phyloP scores from a whole-genome alignment of 2,888 invertebrate species.

The Andrena chrysosceles region DNA sequence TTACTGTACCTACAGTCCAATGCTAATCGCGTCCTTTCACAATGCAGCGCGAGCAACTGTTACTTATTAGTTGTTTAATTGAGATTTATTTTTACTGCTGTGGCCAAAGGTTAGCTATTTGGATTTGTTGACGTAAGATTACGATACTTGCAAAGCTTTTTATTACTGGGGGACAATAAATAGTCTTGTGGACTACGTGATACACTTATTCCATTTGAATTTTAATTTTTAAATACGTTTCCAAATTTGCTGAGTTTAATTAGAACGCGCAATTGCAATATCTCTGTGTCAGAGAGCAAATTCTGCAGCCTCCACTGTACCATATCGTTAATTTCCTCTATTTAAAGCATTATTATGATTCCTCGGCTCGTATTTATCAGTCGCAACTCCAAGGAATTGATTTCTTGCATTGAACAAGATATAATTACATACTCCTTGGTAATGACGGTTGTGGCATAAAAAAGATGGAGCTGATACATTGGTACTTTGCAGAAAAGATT shows the following conservation, averaged over 20 bases:
- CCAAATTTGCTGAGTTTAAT: no score
- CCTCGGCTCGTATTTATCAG: background rate
- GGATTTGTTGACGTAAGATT: no score
- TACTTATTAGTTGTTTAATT: background rate
- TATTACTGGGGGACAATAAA: no score
- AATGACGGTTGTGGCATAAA: background rate
- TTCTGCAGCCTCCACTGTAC: background rate
- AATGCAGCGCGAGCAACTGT: background rate
- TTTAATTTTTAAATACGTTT: no score
- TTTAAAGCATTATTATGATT: background rate
- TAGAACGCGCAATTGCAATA: background rate
- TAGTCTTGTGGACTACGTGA: no score
- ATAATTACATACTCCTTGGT: conserved; percentile 3
- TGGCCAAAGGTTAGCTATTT: no score
- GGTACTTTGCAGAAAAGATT: background rate
- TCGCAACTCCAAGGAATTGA: conserved; percentile 8
- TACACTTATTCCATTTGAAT: no score
- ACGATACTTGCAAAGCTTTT: no score
- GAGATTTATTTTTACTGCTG: no score
- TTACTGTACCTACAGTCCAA: background rate
- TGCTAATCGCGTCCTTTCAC: background rate
- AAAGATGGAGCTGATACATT: background rate
- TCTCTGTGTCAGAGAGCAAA: background rate
- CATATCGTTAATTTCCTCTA: background rate
- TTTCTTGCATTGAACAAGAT: background rate